Conservation (phyloP, 2,113 vertebrate species). For the Centropristis striata region DNA sequence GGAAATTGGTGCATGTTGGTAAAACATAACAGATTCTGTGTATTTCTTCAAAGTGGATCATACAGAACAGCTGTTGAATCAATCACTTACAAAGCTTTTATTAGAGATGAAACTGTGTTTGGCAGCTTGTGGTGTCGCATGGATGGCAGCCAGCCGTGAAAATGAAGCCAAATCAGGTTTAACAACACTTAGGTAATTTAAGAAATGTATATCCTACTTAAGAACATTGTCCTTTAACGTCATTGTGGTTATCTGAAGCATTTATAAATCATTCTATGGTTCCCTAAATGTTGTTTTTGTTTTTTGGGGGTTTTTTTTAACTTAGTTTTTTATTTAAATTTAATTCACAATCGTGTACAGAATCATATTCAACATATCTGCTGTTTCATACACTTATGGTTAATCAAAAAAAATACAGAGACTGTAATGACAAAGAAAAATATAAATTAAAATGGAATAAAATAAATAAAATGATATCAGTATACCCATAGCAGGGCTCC, state of each 20-base stretch:
- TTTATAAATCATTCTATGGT: not conserved
- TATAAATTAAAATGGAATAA: too few relatives aligned
- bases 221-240: not conserved
- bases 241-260: not conserved
- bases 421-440: too few relatives aligned
- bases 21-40: slow-evolving; percentile 2
- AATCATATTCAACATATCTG: too few relatives aligned
- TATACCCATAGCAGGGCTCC: too few relatives aligned
- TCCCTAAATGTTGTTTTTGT: not conserved
- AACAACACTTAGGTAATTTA: not conserved
- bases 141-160: not conserved
- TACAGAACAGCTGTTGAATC: not conserved
- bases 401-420: too few relatives aligned
- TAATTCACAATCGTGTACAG: too few relatives aligned
- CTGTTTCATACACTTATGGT: too few relatives aligned
- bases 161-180: slow-evolving; percentile 3
- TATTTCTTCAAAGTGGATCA: slow-evolving; percentile 4
- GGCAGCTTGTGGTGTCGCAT: not conserved
- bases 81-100: not conserved
- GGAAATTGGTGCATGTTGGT: slow-evolving; percentile 1
- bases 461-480: too few relatives aligned
- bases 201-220: not conserved
- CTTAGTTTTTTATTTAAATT: too few relatives aligned
- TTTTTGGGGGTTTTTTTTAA: too few relatives aligned
- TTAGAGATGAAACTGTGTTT: not conserved